Evolutionary conservation across 2,113 vertebrate species (phyloP).

Genomic region (Ariopsis seemanni): DNA sequence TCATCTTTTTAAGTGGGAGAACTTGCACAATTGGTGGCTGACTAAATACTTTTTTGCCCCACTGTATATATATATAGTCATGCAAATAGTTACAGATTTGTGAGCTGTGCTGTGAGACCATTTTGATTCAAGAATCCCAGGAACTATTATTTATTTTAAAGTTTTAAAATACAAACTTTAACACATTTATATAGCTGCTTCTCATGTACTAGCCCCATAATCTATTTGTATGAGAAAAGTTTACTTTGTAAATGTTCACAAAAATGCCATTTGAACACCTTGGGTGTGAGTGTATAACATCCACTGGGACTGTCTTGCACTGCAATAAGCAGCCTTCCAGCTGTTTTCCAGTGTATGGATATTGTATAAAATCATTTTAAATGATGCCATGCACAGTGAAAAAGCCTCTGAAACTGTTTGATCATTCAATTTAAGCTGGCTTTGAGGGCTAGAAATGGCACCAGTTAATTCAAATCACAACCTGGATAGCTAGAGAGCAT

Average conservation of each 20-base stretch:
- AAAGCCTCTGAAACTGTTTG: conserved; percentile 14
- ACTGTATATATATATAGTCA: too few relatives aligned
- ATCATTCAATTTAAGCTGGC: neutral
- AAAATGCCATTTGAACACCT: neutral
- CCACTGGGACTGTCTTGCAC: neutral
- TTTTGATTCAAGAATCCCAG: neutral
- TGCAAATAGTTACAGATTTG: neutral
- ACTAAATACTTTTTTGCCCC: too few relatives aligned
- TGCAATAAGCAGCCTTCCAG: neutral
- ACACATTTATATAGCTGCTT: neutral
- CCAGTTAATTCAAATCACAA: neutral
- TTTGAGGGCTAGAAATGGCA: neutral
- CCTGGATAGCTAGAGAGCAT: neutral
- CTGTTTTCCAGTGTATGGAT: conserved; percentile 8
- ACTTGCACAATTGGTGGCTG: too few relatives aligned
- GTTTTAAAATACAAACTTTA: neutral
- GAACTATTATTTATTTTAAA: neutral
- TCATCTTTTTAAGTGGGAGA: too few relatives aligned
- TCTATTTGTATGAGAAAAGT: neutral
- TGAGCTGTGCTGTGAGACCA: neutral
- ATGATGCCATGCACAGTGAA: neutral
- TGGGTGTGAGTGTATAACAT: conserved; percentile 6
- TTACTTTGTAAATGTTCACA: neutral
- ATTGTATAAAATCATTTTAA: conserved; percentile 10
- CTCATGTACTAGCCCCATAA: neutral